Base-by-base conservation (phyloP, 1,140 invertebrate species). In the Xylocopa sonorina region DNA sequence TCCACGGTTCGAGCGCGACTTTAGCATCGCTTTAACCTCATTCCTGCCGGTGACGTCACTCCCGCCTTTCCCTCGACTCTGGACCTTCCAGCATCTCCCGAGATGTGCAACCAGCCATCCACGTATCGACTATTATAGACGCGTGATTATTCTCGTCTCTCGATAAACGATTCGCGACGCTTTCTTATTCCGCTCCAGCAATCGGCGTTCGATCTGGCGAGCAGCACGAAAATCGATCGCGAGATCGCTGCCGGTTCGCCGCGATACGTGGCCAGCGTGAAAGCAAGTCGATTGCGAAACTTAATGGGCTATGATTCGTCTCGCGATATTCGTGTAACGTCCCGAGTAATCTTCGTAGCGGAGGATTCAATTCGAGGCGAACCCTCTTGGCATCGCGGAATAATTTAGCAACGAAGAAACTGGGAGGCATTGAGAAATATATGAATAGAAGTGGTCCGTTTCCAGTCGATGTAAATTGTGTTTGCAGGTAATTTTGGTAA, bases 41-140 rank as follows among this genome's bases (percentile, higher is more conserved):
- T 92, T 92, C 87, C 84, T 80, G 66, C 18, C n/a, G 76, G 62
- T 92, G 91, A 92, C 91, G 92, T 92, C 91, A 92, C 53, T 78
- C 76, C 75, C 81, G 88, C 89, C 91, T 92, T 92, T 92, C 91
- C 87, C 90, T 90, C 88, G 85, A 55, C 68, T 77, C 82, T 87
- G 85, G 74, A 88, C 86, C 87, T 88, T 89, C 86, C 88, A 88
- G 89, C 86, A 89, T 87, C 89, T 89, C 87, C 85, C 64, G 72
- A 88, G 88, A 90, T 89, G 89, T 86, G 81, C 89, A 87, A 82
- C 55, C 82, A 82, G 71, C 79, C 81, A 80, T 78, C 83, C n/a
- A n/a, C n/a, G n/a, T 87, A 90, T 91, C 82, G 82, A 83, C 84
- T 88, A 89, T 88, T 88, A 82, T 68, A 85, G 71, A 58, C 64